Evolutionary conservation across 2,113 vertebrate species (phyloP).

Genomic region (Nothoprocta pentlandii): DNA sequence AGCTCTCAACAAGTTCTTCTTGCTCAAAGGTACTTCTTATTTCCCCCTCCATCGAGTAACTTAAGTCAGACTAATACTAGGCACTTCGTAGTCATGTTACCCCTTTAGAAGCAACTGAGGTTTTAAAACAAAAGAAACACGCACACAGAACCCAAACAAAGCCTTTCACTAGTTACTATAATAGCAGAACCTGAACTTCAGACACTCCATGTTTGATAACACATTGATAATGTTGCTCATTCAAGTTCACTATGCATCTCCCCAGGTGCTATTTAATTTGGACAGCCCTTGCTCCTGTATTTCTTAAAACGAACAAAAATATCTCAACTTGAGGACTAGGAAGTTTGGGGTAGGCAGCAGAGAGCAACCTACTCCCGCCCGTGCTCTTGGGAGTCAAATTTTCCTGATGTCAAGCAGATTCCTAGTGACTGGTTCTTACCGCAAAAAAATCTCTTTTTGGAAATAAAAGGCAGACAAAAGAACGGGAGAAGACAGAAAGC

Average conservation of each 20-base stretch:
- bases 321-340: neutral
- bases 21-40: neutral
- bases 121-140: neutral
- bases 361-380: neutral
- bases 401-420: neutral
- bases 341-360: neutral
- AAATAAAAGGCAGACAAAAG: neutral
- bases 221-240: neutral
- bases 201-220: neutral
- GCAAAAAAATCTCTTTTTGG: neutral
- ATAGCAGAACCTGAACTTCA: neutral
- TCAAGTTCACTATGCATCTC: neutral
- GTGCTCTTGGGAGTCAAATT: no score
- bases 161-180: accelerated
- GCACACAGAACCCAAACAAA: neutral
- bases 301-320: neutral
- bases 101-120: neutral
- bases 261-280: neutral
- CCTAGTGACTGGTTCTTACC: neutral
- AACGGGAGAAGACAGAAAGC: neutral
- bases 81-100: neutral
- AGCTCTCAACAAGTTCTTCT: neutral
- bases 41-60: neutral
- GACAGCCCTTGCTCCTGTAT: neutral
- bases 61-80: neutral